These are phyloP conservation scores for Paragorgia papillata DNA, from an alignment of 92 coral and sea anemone genomes.

Conservation along the genomic window DNA sequence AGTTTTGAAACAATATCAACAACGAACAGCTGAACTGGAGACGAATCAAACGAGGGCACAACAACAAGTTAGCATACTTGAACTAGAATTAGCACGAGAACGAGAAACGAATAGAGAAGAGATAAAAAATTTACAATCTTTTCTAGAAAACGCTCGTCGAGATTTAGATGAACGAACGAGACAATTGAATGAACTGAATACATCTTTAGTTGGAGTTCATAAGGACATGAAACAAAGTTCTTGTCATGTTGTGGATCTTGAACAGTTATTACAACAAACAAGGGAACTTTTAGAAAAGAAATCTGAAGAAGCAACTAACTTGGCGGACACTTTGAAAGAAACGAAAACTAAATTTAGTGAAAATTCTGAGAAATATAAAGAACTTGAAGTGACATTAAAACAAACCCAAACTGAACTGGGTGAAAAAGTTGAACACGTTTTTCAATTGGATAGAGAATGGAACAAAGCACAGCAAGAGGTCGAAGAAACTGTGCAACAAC, in stretches of 20 bases:
- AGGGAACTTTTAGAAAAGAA: conserved; percentile 80
- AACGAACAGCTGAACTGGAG: conserved; percentile 73
- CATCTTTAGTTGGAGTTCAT: conserved; percentile 87
- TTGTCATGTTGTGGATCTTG: conserved; percentile 81
- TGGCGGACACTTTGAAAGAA: conserved; percentile 78
- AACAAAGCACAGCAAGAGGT: conserved; percentile 76
- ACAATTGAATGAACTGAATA: conserved; percentile 76
- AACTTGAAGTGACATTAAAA: conserved; percentile 69
- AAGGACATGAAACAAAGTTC: conserved; percentile 93
- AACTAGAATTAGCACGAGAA: conserved; percentile 82
- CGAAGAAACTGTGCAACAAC: conserved; percentile 76
- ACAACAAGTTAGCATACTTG: conserved; percentile 80
- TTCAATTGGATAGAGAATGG: conserved; percentile 32
- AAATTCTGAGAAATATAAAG: conserved; percentile 60
- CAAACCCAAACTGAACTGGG: background rate
- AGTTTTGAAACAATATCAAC: conserved; percentile 71
- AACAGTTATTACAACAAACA: conserved; percentile 87
- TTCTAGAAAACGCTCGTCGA: conserved; percentile 68
- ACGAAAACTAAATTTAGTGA: conserved; percentile 62
- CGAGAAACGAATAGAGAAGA: conserved; percentile 74
- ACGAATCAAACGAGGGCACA: conserved; percentile 75
- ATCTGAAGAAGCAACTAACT: conserved; percentile 25
- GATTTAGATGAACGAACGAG: conserved; percentile 79
- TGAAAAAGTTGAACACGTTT: conserved; percentile 1
- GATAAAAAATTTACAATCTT: conserved; percentile 65